Evolutionary conservation across 2,113 vertebrate genomes (phyloP), one percentile per base, ranked within the genome.

Genomic region (Nesoenas mayeri): DNA sequence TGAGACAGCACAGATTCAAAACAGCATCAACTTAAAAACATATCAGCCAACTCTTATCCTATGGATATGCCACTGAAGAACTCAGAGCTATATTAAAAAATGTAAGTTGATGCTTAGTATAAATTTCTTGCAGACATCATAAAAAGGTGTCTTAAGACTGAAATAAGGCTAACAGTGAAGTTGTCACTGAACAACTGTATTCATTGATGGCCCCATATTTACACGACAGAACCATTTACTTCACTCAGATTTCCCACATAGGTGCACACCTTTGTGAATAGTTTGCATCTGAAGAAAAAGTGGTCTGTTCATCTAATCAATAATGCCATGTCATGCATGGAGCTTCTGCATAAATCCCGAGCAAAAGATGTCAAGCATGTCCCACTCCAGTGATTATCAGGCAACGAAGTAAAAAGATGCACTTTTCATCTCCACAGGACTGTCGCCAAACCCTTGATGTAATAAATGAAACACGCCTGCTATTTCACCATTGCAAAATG

Each of bases 381-480:
- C 82, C 80, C 66, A 95, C 80, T 88, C 60, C 91, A 89, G 38
- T 88, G 92, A 96, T 95, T 94, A 94, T 92, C 57, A 90, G 50
- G 86, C 79, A 97, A 94, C 3, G 21, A 95, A 95, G 82, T 92
- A 97, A 97, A 97, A 92, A 96, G 96, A 97, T 79, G 65, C 69
- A 88, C 96, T 94, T 97, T 97, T 97, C 91, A 97, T 96, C 97
- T 96, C 93, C 89, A 91, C 80, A 95, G 92, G 97, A 93, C 83
- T 95, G 95, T 94, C 79, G 69, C 89, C 94, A 94, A 94, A 66
- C 10, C 80, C 89, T 85, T 79, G 77, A 92, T 87, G 82, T 91
- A 97, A 97, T 93, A 97, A 97, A 97, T 91, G 95, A 97, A 98
- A 97, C 82, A 95, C 65, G 91, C 90, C 89, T 96, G 94, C 95